Conservation (phyloP, 2,888 invertebrate species). For the Drosophila longiperda region DNA sequence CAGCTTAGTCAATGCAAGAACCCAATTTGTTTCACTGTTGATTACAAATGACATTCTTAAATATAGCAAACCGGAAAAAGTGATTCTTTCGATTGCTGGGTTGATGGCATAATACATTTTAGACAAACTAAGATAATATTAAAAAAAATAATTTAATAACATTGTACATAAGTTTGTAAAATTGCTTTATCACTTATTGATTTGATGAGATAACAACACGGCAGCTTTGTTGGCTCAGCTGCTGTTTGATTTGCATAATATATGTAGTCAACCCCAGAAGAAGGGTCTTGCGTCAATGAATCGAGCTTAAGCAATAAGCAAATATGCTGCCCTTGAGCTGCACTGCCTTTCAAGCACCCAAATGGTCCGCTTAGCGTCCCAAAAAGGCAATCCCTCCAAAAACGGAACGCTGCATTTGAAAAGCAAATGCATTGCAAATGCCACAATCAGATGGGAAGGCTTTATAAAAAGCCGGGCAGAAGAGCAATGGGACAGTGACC, state of each 20-base stretch:
- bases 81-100: background rate
- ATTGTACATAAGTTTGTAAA: background rate
- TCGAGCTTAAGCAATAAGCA: conserved; percentile 46
- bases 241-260: background rate
- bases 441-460: background rate
- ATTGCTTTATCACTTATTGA: background rate
- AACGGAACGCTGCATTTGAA: conserved; percentile 59
- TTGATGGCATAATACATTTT: background rate
- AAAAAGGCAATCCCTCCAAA: conserved; percentile 28
- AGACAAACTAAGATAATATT: background rate
- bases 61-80: background rate
- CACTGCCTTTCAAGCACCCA: conserved; percentile 31
- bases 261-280: background rate
- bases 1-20: background rate
- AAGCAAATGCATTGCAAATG: conserved; percentile 25
- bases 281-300: conserved; percentile 53
- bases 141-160: background rate
- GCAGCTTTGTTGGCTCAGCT: conserved; percentile 9
- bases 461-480: conserved; percentile 50
- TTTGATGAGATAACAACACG: background rate
- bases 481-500: conserved; percentile 42
- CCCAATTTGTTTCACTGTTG: background rate
- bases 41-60: background rate
- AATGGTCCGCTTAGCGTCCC: conserved; percentile 33
- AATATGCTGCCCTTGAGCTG: conserved; percentile 62